Evolutionary conservation across 2,113 vertebrate species (phyloP).

Genomic region (Cryptoleucopteryx plumbea): DNA sequence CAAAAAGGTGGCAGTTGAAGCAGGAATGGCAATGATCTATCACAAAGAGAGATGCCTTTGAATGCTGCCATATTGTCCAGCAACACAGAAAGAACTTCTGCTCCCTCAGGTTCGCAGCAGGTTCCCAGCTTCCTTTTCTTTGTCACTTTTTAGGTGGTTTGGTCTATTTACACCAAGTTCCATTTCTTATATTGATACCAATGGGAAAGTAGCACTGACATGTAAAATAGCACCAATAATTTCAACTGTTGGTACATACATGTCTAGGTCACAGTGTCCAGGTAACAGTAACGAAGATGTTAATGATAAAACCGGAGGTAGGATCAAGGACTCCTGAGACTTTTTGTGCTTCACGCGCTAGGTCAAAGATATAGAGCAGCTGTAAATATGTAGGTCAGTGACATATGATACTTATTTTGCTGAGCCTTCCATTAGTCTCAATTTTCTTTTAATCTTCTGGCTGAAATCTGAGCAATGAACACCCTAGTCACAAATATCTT

Average conservation of each 20-base stretch:
- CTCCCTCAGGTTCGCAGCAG: not conserved
- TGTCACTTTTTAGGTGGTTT: not conserved
- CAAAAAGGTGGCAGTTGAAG: not conserved
- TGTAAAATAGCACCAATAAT: not conserved
- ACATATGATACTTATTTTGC: not conserved
- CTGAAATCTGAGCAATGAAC: not conserved
- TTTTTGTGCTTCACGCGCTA: not conserved
- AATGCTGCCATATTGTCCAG: not conserved
- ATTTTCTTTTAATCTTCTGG: not conserved
- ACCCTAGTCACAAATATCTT: not conserved
- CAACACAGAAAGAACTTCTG: not conserved
- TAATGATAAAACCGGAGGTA: not conserved
- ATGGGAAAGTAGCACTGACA: not conserved
- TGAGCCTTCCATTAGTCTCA: not conserved
- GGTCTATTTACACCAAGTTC: not conserved
- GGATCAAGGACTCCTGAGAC: not conserved
- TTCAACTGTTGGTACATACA: not conserved
- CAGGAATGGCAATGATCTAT: not conserved
- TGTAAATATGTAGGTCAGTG: not conserved
- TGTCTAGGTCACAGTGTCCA: not conserved
- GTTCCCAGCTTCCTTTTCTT: not conserved
- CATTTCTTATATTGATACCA: not conserved
- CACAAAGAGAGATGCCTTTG: not conserved
- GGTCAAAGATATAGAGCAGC: not conserved
- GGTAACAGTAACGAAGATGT: not conserved